Conservation (phyloP, 2,888 invertebrate species). For the Lithophane ornitopus region DNA sequence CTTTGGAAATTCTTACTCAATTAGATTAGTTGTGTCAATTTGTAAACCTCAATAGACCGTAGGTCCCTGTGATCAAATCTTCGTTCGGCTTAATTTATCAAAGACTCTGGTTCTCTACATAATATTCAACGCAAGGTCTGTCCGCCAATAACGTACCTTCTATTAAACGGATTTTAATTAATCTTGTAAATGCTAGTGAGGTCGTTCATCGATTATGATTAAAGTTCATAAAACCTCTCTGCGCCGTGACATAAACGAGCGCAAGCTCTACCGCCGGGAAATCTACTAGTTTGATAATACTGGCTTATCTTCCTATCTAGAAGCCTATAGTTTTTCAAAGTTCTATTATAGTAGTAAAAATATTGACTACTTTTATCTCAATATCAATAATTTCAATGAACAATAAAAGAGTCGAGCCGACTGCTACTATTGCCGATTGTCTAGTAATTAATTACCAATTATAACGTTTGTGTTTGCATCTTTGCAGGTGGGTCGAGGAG, state of each 20-base stretch:
- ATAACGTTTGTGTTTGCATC: slow-evolving; percentile 63
- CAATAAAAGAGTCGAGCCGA: background rate
- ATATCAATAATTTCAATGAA: background rate
- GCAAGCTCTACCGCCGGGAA: background rate
- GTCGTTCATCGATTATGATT: slow-evolving; percentile 24
- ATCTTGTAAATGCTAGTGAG: slow-evolving; percentile 20
- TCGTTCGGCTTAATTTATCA: slow-evolving; percentile 2
- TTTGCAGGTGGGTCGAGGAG: slow-evolving; percentile 89
- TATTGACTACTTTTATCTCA: background rate
- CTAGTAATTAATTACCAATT: slow-evolving; percentile 13
- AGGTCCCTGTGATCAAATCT: slow-evolving; percentile 2
- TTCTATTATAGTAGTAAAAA: background rate
- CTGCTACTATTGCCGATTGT: background rate
- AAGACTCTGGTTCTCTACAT: background rate
- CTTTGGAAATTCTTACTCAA: slow-evolving; percentile 66
- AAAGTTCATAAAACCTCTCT: slow-evolving; percentile 4
- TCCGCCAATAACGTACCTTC: slow-evolving; percentile 13
- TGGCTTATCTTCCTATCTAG: background rate
- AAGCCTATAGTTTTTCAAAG: background rate
- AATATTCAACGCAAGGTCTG: slow-evolving; percentile 13
- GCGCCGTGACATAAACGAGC: background rate
- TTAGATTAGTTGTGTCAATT: slow-evolving; percentile 45
- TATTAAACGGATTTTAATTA: slow-evolving; percentile 4
- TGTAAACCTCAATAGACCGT: slow-evolving; percentile 21
- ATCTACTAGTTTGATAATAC: background rate